These are phyloP conservation scores for Pogoniulus pusillus DNA, from an alignment of 2,797 vertebrate genomes.

Conservation along the genomic window DNA sequence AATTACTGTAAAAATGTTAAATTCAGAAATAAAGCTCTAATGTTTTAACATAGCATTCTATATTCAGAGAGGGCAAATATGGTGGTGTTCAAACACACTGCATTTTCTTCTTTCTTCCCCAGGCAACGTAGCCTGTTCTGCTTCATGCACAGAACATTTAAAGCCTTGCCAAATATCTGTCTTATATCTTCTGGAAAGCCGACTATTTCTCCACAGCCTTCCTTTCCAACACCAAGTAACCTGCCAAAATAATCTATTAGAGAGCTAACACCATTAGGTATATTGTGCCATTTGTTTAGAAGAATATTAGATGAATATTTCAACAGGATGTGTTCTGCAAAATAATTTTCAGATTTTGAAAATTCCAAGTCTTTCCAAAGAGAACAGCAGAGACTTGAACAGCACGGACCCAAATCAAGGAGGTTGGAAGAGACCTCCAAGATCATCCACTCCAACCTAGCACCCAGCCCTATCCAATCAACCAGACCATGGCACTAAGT, in stretches of 20 bases:
- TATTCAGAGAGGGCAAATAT: background rate
- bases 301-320: slow-evolving; percentile 11
- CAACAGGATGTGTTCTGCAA: background rate
- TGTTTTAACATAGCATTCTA: background rate
- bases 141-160: background rate
- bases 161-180: slow-evolving; percentile 34
- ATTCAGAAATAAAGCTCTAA: background rate
- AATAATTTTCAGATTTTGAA: background rate
- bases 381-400: too few species aligned
- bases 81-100: background rate
- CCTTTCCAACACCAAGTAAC: slow-evolving; percentile 4
- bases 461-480: too few species aligned
- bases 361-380: background rate
- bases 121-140: background rate
- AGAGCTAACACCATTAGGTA: slow-evolving; percentile 4
- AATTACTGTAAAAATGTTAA: background rate
- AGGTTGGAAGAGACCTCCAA: too few species aligned
- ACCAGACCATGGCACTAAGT: too few species aligned
- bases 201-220: slow-evolving; percentile 5
- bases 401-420: too few species aligned
- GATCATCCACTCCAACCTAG: too few species aligned
- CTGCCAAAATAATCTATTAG: slow-evolving; percentile 49
- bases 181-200: slow-evolving; percentile 5
- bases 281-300: background rate
- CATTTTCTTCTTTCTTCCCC: background rate